These are phyloP conservation scores for Drosophila differens DNA, from an alignment of 2,888 invertebrate genomes.

Conservation along the genomic window DNA sequence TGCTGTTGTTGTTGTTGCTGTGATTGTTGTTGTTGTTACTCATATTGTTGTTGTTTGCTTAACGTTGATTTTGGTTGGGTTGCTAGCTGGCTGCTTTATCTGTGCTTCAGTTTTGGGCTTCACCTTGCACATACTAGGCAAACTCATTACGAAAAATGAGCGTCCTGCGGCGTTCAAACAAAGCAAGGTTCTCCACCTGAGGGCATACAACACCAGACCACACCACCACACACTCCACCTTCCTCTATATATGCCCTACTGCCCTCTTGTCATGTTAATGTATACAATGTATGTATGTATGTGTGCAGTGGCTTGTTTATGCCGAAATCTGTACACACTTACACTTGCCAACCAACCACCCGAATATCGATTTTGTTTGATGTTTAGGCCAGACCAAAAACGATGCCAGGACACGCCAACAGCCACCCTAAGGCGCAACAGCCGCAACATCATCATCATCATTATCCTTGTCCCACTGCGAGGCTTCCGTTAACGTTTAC, in stretches of 20 bases:
- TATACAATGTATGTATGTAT: conserved; percentile 26
- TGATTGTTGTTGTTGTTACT: not conserved
- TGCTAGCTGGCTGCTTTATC: conserved; percentile 21
- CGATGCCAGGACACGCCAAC: conserved; percentile 39
- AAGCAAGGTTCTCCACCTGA: conserved; percentile 63
- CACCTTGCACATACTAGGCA: conserved; percentile 62
- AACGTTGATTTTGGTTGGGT: conserved; percentile 34
- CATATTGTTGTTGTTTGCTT: conserved; percentile 31
- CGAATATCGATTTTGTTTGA: conserved; percentile 80
- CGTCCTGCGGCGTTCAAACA: conserved; percentile 79
- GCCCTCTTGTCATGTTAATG: conserved; percentile 34
- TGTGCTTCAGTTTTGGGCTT: conserved; percentile 40
- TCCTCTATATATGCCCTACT: not conserved
- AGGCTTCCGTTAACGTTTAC: conserved; percentile 57
- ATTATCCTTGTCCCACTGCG: conserved; percentile 24
- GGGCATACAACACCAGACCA: conserved; percentile 19
- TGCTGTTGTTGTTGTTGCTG: conserved; percentile 11
- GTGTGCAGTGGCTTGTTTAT: conserved; percentile 67
- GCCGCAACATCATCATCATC: conserved; percentile 29
- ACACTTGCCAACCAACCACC: conserved; percentile 41
- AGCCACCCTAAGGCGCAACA: conserved; percentile 45
- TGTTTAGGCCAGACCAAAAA: conserved; percentile 63
- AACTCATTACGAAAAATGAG: conserved; percentile 81
- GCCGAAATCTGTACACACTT: conserved; percentile 68
- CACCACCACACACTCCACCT: not conserved